A percentile compares a stretch with the other conserved stretches of the same genome.
Conservation (phyloP, 2,113 vertebrate species). For the Pelobates fuscus region DNA sequence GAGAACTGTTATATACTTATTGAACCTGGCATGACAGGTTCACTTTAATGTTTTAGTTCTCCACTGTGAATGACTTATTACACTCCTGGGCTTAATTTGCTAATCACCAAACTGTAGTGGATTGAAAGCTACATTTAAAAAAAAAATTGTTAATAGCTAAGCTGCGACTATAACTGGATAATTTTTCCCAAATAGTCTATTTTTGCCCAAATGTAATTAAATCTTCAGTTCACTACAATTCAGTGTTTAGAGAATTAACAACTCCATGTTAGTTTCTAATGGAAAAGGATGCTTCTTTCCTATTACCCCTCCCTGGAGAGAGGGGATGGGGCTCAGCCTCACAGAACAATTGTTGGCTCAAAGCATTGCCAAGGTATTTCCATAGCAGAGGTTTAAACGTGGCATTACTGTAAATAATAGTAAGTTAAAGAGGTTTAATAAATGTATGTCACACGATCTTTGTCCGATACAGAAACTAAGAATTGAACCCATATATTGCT, state of each 20-base stretch:
- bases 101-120: no score
- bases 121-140: no score
- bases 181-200: no score
- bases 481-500: neutral
- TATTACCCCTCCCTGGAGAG: neutral
- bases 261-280: conserved; percentile 53
- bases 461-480: neutral
- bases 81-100: no score
- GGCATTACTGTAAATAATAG: conserved; percentile 26
- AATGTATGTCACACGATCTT: neutral
- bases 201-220: no score
- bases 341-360: neutral
- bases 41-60: conserved; percentile 36
- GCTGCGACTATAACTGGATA: no score
- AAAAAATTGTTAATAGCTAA: no score
- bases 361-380: conserved; percentile 36
- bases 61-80: conserved; percentile 66
- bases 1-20: no score
- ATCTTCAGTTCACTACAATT: neutral
- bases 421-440: neutral
- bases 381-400: neutral
- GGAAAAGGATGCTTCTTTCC: conserved; percentile 26
- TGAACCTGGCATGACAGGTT: no score
- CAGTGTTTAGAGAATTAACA: no score
- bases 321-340: neutral